A percentile compares a stretch with the other conserved stretches of the same genome.
phyloP scores from a whole-genome alignment of 2,888 invertebrate genomes.

The Scaptomyza reducta region DNA sequence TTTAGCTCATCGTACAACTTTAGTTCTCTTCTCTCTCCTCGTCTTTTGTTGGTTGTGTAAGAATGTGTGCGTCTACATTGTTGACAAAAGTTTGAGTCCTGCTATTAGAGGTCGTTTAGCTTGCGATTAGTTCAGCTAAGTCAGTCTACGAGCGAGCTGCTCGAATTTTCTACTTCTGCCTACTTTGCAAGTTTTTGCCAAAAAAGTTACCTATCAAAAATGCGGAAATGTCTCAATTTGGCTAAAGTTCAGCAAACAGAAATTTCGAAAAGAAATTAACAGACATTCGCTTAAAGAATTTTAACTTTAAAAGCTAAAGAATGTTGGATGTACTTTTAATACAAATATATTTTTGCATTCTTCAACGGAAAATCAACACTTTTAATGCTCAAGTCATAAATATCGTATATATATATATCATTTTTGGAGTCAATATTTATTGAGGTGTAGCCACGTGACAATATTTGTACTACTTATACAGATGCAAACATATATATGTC shows the following conservation, averaged over 20 bases:
- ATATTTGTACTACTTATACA: constrained; percentile 11
- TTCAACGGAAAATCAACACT: neutral
- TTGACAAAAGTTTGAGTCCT: constrained; percentile 74
- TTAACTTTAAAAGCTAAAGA: too few species aligned
- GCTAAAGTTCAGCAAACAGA: constrained; percentile 8
- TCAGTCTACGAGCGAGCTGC: constrained; percentile 35
- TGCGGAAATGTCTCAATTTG: constrained; percentile 42
- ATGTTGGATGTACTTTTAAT: neutral
- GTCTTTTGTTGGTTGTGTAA: constrained; percentile 23
- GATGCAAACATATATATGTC: neutral
- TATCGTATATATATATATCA: constrained; percentile 1
- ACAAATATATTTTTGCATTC: too few species aligned
- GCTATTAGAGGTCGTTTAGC: constrained; percentile 77
- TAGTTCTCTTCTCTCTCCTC: neutral
- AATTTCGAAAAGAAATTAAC: constrained; percentile 11
- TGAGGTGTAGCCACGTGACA: constrained; percentile 10
- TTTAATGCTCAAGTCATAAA: constrained; percentile 14
- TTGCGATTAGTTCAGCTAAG: constrained; percentile 74
- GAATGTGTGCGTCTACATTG: constrained; percentile 59
- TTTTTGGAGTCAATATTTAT: constrained; percentile 6
- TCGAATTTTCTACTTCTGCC: constrained; percentile 23
- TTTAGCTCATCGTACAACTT: constrained; percentile 51
- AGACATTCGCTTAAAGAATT: neutral
- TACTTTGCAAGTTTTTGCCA: constrained; percentile 28
- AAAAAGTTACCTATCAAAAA: constrained; percentile 17